These are phyloP conservation scores for Drosophila dives DNA, from an alignment of 2,888 invertebrate species.

Conservation along the genomic window DNA sequence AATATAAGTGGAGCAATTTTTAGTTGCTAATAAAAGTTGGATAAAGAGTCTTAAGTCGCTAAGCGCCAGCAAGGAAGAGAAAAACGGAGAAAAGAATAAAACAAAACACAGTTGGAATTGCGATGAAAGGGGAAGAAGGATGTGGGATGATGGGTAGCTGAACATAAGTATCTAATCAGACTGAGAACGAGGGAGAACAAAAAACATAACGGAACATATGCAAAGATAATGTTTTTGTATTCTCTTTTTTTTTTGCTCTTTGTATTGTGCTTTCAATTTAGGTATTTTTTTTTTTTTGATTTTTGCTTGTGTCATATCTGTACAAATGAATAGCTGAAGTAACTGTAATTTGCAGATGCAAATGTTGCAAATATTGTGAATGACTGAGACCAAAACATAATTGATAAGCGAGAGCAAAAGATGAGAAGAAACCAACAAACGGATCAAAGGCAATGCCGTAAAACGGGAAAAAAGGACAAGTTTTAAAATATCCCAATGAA, in stretches of 20 bases:
- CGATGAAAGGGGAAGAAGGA: not conserved
- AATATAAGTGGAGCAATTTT: constrained; percentile 20
- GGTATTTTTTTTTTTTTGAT: not conserved
- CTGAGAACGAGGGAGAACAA: not conserved
- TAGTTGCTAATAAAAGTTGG: constrained; percentile 42
- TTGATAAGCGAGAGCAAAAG: not conserved
- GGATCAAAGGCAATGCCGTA: not conserved
- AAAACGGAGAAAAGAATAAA: constrained; percentile 19
- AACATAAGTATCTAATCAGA: not conserved
- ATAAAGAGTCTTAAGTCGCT: constrained; percentile 41
- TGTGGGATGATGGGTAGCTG: not conserved
- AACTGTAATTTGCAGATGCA: not conserved
- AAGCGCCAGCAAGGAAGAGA: constrained; percentile 21
- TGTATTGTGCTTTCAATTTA: not conserved
- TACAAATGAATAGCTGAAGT: not conserved
- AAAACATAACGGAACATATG: not conserved
- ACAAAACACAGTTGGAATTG: constrained; percentile 19
- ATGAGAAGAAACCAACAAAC: not conserved
- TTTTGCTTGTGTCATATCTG: not conserved
- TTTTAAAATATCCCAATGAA: not conserved
- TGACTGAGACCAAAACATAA: not conserved
- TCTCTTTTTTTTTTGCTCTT: not conserved
- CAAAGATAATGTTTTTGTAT: not conserved
- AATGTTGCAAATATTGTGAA: not conserved
- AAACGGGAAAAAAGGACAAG: not conserved